phyloP scores from a whole-genome alignment of 2,113 vertebrate species.

The Lepus timidus region DNA sequence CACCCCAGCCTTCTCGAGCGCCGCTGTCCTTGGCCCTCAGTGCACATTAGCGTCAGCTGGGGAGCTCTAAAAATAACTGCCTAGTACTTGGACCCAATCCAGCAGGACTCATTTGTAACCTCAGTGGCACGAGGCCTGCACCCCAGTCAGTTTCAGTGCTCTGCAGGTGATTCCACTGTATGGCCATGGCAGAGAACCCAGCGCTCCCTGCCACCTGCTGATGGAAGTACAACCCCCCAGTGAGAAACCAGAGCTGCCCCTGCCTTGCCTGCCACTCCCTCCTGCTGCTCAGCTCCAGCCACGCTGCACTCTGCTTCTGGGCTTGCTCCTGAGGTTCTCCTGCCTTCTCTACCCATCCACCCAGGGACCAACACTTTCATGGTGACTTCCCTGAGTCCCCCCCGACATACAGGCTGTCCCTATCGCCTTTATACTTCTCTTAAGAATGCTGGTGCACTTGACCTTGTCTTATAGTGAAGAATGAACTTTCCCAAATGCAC shows the following conservation, averaged over 20 bases:
- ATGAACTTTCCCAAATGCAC: neutral
- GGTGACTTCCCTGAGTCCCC: neutral
- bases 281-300: too few relatives aligned
- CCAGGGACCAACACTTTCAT: neutral
- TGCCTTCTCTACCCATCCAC: neutral
- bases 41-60: neutral
- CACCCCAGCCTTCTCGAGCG: fast-evolving
- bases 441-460: neutral
- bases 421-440: neutral
- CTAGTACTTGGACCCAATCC: too few relatives aligned
- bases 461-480: too few relatives aligned
- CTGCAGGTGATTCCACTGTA: neutral
- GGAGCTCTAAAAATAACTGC: neutral
- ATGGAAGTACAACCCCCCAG: too few relatives aligned
- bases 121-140: neutral
- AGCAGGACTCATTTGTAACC: neutral
- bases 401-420: neutral
- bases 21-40: neutral
- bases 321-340: neutral
- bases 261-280: fast-evolving
- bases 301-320: too few relatives aligned
- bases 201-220: too few relatives aligned
- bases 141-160: neutral
- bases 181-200: neutral
- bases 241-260: neutral